These are phyloP conservation scores for Papilio aristodemus DNA, from an alignment of 1,140 invertebrate genomes.

Conservation along the genomic window DNA sequence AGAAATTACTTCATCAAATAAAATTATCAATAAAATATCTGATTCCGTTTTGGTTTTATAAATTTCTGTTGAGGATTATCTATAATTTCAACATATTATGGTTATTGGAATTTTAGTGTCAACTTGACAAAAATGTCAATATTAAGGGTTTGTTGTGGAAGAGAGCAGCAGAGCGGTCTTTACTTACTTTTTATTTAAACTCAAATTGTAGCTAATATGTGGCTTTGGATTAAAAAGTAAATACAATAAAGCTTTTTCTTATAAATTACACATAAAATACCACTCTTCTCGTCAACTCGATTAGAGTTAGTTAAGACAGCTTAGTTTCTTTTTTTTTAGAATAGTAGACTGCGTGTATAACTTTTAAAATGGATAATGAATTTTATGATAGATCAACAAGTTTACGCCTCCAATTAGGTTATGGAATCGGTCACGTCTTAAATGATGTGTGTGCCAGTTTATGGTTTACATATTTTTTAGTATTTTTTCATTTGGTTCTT, in stretches of 20 bases:
- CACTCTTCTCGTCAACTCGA: not conserved
- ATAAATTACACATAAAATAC: not conserved
- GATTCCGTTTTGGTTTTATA: no score
- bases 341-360: not conserved
- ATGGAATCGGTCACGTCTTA: slow-evolving; percentile 91
- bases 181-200: not conserved
- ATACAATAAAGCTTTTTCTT: not conserved
- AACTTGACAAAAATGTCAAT: slow-evolving; percentile 5
- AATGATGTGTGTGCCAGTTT: slow-evolving; percentile 98
- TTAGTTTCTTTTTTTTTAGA: not conserved
- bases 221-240: not conserved
- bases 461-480: slow-evolving; percentile 98
- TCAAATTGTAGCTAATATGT: not conserved
- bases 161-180: not conserved
- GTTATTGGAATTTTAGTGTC: not conserved
- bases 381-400: slow-evolving; percentile 72
- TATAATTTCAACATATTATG: not conserved
- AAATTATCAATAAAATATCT: no score
- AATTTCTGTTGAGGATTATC: no score
- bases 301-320: not conserved
- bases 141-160: not conserved
- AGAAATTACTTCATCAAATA: no score
- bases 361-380: slow-evolving; percentile 69
- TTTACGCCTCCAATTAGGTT: slow-evolving; percentile 71
- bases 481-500: slow-evolving; percentile 94